Conservation (phyloP, 2,797 vertebrate genomes). For the Platyrinchus mystaceus region DNA sequence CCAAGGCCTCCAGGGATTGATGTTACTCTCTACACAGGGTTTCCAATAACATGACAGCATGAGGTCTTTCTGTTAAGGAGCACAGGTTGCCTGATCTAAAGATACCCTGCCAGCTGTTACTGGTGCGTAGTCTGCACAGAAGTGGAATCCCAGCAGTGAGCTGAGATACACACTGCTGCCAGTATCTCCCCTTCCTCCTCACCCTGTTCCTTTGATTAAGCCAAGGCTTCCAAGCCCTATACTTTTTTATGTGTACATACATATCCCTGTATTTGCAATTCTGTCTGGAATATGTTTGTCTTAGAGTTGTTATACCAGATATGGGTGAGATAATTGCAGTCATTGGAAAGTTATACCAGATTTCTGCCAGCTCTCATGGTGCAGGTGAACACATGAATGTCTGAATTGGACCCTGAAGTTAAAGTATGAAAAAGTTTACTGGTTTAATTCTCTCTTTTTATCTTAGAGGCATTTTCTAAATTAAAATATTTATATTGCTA, state of each 20-base stretch:
- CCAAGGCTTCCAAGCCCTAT: background rate
- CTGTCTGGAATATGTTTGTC: background rate
- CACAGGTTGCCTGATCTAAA: background rate
- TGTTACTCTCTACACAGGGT: background rate
- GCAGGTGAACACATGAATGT: background rate
- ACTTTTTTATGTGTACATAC: background rate
- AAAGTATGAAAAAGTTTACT: background rate
- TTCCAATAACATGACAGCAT: background rate
- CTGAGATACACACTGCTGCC: background rate
- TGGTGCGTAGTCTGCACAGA: background rate
- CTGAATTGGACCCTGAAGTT: background rate
- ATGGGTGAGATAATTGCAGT: background rate
- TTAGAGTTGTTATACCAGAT: background rate
- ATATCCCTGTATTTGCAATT: background rate
- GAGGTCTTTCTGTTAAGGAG: background rate
- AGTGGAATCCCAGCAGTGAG: background rate
- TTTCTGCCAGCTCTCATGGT: background rate
- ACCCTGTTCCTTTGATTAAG: background rate
- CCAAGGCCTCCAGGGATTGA: background rate
- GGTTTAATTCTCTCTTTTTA: background rate
- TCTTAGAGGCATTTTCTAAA: background rate
- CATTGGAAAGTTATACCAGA: background rate
- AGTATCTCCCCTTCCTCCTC: background rate
- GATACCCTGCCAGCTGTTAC: background rate
- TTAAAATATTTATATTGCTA: background rate